Conservation (phyloP, 2,888 invertebrate genomes). For the Slavum lentiscoides region DNA sequence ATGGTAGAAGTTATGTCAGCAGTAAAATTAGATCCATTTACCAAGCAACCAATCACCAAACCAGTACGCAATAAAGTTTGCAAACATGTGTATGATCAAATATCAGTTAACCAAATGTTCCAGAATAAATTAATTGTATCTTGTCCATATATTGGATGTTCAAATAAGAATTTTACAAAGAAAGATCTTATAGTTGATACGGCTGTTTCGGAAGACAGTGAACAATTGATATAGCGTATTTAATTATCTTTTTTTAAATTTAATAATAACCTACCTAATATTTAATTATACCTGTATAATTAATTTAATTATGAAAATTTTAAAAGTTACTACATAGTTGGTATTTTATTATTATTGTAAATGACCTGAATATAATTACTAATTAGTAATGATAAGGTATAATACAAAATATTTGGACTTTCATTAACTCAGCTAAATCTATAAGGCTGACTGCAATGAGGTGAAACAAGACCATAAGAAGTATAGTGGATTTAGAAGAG, state of each 20-base stretch:
- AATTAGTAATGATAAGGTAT: no score
- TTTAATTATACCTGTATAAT: not conserved
- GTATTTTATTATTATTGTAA: no score
- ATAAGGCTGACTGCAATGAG: no score
- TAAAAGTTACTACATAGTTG: not conserved
- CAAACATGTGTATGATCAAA: conserved; percentile 47
- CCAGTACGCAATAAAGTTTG: conserved; percentile 43
- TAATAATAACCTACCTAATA: not conserved
- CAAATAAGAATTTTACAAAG: conserved; percentile 35
- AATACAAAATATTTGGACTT: no score
- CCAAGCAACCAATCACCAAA: conserved; percentile 28
- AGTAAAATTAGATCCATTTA: conserved; percentile 41
- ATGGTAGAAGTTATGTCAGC: no score
- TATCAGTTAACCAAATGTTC: conserved; percentile 43
- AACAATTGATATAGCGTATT: not conserved
- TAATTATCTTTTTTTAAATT: not conserved
- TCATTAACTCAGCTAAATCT: no score
- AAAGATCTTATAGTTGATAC: conserved; percentile 9
- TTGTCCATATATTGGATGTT: conserved; percentile 48
- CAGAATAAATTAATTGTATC: not conserved
- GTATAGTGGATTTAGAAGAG: no score
- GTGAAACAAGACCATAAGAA: no score
- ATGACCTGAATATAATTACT: no score
- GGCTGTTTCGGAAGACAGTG: not conserved
- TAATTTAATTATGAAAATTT: not conserved